Evolutionary conservation across 1,140 invertebrate species (phyloP).

Genomic region (Drosophila guanche): DNA sequence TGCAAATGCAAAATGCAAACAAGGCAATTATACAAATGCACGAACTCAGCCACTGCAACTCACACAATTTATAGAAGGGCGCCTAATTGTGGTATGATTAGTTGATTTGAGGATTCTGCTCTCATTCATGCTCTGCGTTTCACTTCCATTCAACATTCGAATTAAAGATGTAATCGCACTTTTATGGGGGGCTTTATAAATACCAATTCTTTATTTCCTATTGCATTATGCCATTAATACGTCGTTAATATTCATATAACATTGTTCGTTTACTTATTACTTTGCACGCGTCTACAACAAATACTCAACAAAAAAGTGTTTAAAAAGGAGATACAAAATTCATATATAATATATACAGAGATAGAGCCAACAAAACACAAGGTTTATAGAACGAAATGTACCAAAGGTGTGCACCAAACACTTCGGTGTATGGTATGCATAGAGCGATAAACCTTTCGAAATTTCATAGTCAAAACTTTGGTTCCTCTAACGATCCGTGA

Average conservation of each 20-base stretch:
- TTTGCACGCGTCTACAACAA: slow-evolving; percentile 57
- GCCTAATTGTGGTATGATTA: background rate
- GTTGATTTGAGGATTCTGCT: too few species aligned
- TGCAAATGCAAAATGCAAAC: too few species aligned
- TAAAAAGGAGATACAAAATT: slow-evolving; percentile 51
- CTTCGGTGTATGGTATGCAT: slow-evolving; percentile 4
- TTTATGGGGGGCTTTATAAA: slow-evolving; percentile 62
- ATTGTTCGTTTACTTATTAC: slow-evolving; percentile 51
- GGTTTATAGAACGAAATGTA: slow-evolving; percentile 6
- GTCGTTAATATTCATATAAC: slow-evolving; percentile 77
- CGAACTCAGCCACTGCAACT: background rate
- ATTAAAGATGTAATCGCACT: slow-evolving; percentile 3
- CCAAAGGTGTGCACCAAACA: slow-evolving; percentile 10
- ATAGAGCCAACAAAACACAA: slow-evolving; percentile 26
- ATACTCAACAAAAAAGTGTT: slow-evolving; percentile 65
- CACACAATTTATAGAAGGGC: background rate
- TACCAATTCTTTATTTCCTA: slow-evolving; percentile 67
- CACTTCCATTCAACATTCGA: too few species aligned
- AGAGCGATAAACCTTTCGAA: slow-evolving; percentile 35
- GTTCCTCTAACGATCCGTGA: slow-evolving; percentile 34
- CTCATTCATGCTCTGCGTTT: too few species aligned
- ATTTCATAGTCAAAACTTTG: slow-evolving; percentile 50
- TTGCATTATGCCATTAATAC: slow-evolving; percentile 68
- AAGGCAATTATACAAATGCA: background rate
- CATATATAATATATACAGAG: slow-evolving; percentile 57